Evolutionary conservation across 2,888 invertebrate genomes (phyloP), one percentile per base, ranked within the genome.

Genomic region (Eudasyphora cyanicolor): DNA sequence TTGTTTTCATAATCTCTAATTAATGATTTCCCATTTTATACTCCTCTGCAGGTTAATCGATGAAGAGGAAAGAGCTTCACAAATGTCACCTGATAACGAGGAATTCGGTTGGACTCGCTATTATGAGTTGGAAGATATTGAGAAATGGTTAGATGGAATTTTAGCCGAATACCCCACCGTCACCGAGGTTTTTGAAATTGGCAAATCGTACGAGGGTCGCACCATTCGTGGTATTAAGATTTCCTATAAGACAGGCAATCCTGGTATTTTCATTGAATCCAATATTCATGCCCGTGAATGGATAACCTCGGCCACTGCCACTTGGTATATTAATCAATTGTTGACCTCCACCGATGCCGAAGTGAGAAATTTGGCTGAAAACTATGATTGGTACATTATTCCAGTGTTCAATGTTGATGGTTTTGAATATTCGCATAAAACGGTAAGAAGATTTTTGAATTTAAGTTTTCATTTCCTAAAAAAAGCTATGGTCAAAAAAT

Each of bases 371-470:
- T 90, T 96, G 87, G 94, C 95, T 0, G 94, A 95, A 84, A 93
- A 93, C 76, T 94, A 95, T 86, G 95, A 96, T 86, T 96, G 96
- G 96, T 95, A 96, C 88, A 93, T 96, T 82, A 93, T 96, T 79
- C 96, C 96, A 0, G 94, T 95, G 0, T 91, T 93, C 1, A 96
- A 96, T 90, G 95, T 96, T 38, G 96, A 96, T 92, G 96, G 96
- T n/a, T 96, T 95, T 88, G 93, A 88, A 1, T 95, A 94, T 87
- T 94, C 95, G 0, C 95, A 95, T 87, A 92, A 93, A 1, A 91
- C 89, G 82, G 95, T 96, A 91, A 93, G 93, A 92, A 54, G 19
- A 17, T 54, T n/a, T n/a, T n/a, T n/a, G n/a, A n/a, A n/a, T n/a
- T n/a, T n/a, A n/a, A n/a, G n/a, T n/a, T n/a, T n/a, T n/a, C n/a